Percentiles rank a stretch among this genome's conserved stretches.
Evolutionary conservation across 2,888 invertebrate genomes (phyloP).

Genomic region (Coleophora deauratella): DNA sequence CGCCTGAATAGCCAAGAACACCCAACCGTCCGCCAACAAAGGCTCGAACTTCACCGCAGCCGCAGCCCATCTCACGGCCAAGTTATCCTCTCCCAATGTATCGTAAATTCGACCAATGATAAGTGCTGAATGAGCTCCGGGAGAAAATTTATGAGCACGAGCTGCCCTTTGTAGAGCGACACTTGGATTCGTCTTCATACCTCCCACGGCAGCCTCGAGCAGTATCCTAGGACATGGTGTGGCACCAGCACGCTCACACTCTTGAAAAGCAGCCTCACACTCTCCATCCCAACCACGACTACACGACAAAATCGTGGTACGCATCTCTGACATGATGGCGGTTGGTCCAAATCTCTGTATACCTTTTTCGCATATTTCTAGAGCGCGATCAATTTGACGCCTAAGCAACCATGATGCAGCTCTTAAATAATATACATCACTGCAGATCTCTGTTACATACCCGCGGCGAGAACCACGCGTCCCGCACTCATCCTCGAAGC

Average conservation of each 20-base stretch:
- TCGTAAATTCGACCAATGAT: conserved; percentile 45
- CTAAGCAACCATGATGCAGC: conserved; percentile 44
- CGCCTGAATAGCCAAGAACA: conserved; percentile 47
- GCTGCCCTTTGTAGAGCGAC: conserved; percentile 53
- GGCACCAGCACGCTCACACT: conserved; percentile 45
- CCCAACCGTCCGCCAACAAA: conserved; percentile 57
- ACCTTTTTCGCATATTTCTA: conserved; percentile 31
- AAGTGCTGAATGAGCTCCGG: conserved; percentile 49
- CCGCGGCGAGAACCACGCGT: conserved; percentile 32
- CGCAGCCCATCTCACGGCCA: conserved; percentile 55
- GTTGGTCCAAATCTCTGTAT: conserved; percentile 46
- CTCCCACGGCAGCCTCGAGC: conserved; percentile 40
- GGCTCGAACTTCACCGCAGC: conserved; percentile 54
- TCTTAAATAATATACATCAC: conserved; percentile 46
- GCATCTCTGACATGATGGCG: conserved; percentile 48
- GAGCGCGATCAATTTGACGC: conserved; percentile 32
- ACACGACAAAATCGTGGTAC: conserved; percentile 37
- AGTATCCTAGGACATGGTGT: conserved; percentile 37
- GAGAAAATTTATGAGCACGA: conserved; percentile 47
- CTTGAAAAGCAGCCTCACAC: conserved; percentile 38
- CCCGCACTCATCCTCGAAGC: conserved; percentile 42
- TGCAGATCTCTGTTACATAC: conserved; percentile 16
- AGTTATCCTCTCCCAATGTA: conserved; percentile 31
- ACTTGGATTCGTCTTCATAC: conserved; percentile 30
- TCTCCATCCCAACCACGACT: conserved; percentile 44